Base-by-base conservation (phyloP, 1,140 invertebrate species). In the Aphelenchoides besseyi region DNA sequence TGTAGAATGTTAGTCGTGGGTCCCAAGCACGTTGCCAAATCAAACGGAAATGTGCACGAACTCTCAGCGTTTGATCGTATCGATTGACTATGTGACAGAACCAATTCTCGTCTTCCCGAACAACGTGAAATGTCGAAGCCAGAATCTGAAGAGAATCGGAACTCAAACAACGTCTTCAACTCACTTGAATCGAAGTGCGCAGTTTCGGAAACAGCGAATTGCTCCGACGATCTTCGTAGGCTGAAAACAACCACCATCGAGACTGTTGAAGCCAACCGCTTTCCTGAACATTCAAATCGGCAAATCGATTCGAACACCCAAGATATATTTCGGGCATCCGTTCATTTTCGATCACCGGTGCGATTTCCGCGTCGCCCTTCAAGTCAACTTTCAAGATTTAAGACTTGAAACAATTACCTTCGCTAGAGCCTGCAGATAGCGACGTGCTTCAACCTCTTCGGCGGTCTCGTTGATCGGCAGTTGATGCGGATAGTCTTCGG, bases 21-120 rank as follows among this genome's bases (percentile, higher is more conserved):
- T 84, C 81, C 80, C 80, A 82, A 0, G 71, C 80, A 32, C 78
- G 57, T 57, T 82, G 80, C 80, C 80, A 82, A 35, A 82, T 82
- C 48, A 55, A 55, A 5, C 68, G 62, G 18, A 79, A 37, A 35
- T 64, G 72, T 48, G 69, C 72, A 12, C 32, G 53, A 48, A 67
- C 55, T 5, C 23, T 48, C 0, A 63, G 52, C 2, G 23, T 61
- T 5, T 61, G 37, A 54, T 66, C 23, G 1, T 70, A n/a, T 0
- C 3, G 18, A 18, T 72, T 26, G 5, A n/a, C 9, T 18, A 59
- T 74, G 61, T 64, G 68, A 37, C 23, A 79, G 33, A 9, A 68
- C 52, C 57, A 57, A 54, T 23, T 16, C 1, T 67, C 54, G 12
- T 18, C 36, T 8, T 66, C 76, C 41, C 67, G 52, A 0, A 78